Base-by-base conservation (phyloP, 2,797 vertebrate genomes). In the Gymnothorax reevesii region DNA sequence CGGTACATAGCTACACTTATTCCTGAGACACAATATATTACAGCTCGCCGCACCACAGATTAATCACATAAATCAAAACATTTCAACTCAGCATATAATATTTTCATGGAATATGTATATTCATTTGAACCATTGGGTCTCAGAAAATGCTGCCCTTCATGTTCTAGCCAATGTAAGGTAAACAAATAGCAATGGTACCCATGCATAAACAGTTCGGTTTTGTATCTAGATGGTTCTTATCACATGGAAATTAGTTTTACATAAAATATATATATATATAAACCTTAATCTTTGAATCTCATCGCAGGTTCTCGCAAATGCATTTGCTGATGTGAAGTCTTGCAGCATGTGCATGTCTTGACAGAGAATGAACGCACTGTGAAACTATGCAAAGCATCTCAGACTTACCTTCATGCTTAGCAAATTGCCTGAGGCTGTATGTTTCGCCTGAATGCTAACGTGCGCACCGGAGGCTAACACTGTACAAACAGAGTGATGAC, bases 291-390 rank as follows among this genome's bases (percentile, higher is more conserved):
- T 27, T 10, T 83, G 13, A 9, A 4, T 5, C 52, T 27, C 2
- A 27, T 84, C 75, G 60, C 75, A 79, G 17, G 12, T n/a, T 27
- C 75, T 22, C 66, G 33, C 52, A 27, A 55, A 75, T 8, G 60
- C 86, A 57, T 12, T 85, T 87, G 12, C 9, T 20, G 62, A 86
- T 77, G 66, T 79, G 55, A 59, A 84, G 75, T 42, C 49, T 64
- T 85, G 84, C 91, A 88, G 89, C 87, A 64, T 5, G 55, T 86
- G 89, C 95, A 94, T 82, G 94, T 92, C 87, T 87, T 85, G 57
- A 87, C 90, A 88, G 88, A 87, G 86, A 89, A 64, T 17, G 22
- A 89, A 86, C 71, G 86, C 89, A 88, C 91, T 84, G 25, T 59
- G 87, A 57, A 91, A 93, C 90, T 90, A 89, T 88, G 89, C 86